Evolutionary conservation across 2,888 invertebrate genomes (phyloP).

Genomic region (Euphydryas editha): DNA sequence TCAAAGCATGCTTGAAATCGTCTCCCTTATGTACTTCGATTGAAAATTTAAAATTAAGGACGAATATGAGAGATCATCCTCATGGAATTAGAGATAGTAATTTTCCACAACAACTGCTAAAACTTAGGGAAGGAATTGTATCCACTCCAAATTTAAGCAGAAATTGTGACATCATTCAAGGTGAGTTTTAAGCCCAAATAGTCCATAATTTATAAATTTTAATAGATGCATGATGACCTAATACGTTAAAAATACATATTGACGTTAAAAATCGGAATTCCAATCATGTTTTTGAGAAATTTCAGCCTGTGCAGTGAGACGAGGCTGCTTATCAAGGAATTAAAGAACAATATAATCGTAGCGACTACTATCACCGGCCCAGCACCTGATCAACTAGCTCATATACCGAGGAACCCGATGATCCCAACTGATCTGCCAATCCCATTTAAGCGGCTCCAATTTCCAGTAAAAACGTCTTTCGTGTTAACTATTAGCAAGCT

Average conservation of each 20-base stretch:
- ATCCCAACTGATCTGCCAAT: neutral
- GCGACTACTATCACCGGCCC: neutral
- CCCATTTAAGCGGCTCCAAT: neutral
- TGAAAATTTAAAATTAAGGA: neutral
- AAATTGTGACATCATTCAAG: neutral
- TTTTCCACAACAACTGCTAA: no score
- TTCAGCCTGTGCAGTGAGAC: neutral
- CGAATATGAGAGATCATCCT: constrained; percentile 46
- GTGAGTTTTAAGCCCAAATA: neutral
- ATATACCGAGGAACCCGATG: neutral
- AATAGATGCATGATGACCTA: no score
- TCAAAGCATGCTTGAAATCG: constrained; percentile 40
- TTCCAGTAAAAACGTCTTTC: neutral
- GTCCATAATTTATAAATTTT: constrained; percentile 39
- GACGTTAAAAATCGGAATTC: no score
- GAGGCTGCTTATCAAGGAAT: neutral
- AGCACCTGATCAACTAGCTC: neutral
- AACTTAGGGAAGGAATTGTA: no score
- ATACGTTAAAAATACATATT: no score
- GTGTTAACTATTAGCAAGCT: neutral
- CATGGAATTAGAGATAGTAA: constrained; percentile 38
- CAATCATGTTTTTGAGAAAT: neutral
- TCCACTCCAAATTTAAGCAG: neutral
- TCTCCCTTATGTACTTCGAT: constrained; percentile 39
- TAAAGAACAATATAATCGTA: neutral